A percentile compares a stretch with the other conserved stretches of the same genome.
Evolutionary conservation across 2,888 invertebrate genomes (phyloP).

Genomic region (Dromius quadrimaculatus): DNA sequence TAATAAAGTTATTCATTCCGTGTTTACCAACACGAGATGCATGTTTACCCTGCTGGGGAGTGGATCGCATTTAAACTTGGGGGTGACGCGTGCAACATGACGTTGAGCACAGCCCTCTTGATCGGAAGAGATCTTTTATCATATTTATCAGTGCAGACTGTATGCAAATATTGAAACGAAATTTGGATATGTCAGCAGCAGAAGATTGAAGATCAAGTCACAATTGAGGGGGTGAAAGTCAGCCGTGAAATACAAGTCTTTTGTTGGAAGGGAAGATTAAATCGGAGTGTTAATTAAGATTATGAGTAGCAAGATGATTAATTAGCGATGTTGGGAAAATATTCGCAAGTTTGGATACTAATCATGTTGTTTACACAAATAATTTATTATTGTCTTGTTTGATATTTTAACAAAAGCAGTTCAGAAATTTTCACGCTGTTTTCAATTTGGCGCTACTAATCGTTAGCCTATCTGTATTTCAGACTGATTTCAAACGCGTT

Average conservation of each 20-base stretch:
- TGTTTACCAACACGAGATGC: slow-evolving; percentile 45
- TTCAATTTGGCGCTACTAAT: no score
- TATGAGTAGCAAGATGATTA: slow-evolving; percentile 17
- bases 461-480: no score
- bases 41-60: slow-evolving; percentile 12
- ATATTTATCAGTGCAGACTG: slow-evolving; percentile 49
- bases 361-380: no score
- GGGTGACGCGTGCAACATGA: slow-evolving; percentile 41
- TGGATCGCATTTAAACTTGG: not conserved
- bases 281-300: slow-evolving; percentile 23
- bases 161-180: slow-evolving; percentile 49
- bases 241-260: slow-evolving; percentile 30
- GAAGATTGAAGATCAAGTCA: slow-evolving; percentile 23
- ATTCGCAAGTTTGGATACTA: not conserved
- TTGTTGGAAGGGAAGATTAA: not conserved
- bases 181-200: slow-evolving; percentile 40
- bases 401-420: no score
- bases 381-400: no score
- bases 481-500: no score
- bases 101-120: slow-evolving; percentile 8
- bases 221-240: slow-evolving; percentile 29
- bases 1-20: slow-evolving; percentile 46
- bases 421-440: no score
- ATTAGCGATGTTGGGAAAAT: slow-evolving; percentile 1
- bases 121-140: slow-evolving; percentile 31